Conservation (phyloP, 1,140 invertebrate species). For the Drosophila carrolli region DNA sequence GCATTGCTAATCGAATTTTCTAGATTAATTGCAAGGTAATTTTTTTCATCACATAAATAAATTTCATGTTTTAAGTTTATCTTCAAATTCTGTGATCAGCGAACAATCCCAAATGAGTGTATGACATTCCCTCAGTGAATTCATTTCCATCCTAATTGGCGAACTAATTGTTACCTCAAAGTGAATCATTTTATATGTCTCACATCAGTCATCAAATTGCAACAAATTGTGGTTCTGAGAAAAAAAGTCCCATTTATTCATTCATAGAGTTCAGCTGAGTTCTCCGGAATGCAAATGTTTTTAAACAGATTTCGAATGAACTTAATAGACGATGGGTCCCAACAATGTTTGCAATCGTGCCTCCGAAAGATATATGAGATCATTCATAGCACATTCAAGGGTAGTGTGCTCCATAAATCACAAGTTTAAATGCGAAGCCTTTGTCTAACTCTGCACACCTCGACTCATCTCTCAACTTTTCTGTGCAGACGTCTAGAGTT, state of each 20-base stretch:
- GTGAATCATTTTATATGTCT: slow-evolving; percentile 10
- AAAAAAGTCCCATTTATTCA: slow-evolving; percentile 38
- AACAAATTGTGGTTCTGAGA: slow-evolving; percentile 29
- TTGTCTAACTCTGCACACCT: slow-evolving; percentile 28
- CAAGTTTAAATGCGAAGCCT: slow-evolving; percentile 69
- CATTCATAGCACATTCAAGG: slow-evolving; percentile 86
- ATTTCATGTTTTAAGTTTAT: too few relatives aligned
- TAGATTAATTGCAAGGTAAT: too few relatives aligned
- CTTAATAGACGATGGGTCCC: slow-evolving; percentile 24
- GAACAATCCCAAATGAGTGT: background rate
- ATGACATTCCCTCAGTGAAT: background rate
- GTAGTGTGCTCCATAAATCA: slow-evolving; percentile 63
- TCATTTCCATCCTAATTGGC: background rate
- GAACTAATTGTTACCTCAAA: background rate
- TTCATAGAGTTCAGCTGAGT: slow-evolving; percentile 19
- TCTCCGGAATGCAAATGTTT: slow-evolving; percentile 10
- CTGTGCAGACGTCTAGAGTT: slow-evolving; percentile 32
- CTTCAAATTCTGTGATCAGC: background rate
- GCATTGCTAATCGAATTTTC: too few relatives aligned
- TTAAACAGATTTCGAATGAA: slow-evolving; percentile 15
- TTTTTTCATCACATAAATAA: too few relatives aligned
- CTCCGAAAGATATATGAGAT: slow-evolving; percentile 86
- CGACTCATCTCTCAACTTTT: slow-evolving; percentile 3
- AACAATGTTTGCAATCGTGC: slow-evolving; percentile 12
- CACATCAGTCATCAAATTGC: slow-evolving; percentile 8